Evolutionary conservation across 2,113 vertebrate genomes (phyloP), one percentile per base, ranked within the genome.

Genomic region (Nycticryphes semicollaris): DNA sequence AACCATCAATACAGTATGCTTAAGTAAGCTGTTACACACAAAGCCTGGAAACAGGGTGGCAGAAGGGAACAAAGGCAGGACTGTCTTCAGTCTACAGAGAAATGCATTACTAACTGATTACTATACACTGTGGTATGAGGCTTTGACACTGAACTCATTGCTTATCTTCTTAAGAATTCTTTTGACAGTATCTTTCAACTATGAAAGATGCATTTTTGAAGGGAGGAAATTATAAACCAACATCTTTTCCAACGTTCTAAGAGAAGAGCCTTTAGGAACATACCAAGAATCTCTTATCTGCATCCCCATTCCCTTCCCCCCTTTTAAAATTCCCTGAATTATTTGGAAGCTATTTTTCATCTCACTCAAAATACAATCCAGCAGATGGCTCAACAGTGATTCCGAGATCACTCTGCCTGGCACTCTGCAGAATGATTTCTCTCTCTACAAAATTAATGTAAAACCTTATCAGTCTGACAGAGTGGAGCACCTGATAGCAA

Each of bases 111-210:
- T 85, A 93, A 87, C 77, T 70, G 79, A 89, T 96, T 95, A 89
- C 60, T 83, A 24, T 43, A 94, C 51, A 50, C 92, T 94, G 66
- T 89, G 94, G 89, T 84, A 96, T 95, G 92, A 96, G 66, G 74
- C 66, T 93, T 68, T 90, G 66, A 93, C 77, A 78, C 83, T 86
- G 93, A 94, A 85, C 68, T 94, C 87, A 77, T 51, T 87, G 81
- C 95, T 96, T 93, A 94, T 95, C 95, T 87, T 78, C 63, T 84
- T 64, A 92, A 89, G 77, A 96, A 95, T 93, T 93, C 80, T 86
- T 96, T 76, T 90, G 79, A 95, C 90, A 64, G 31, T 51, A 91
- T 82, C 83, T 91, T 93, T 93, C 86, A 92, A 57, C 59, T 83
- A 90, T 60, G 70, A 94, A 93, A 94, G 89, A 88, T 2, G 8